These are phyloP conservation scores for Coptodon bakossiorum DNA, from an alignment of 2,113 vertebrate species.

Conservation along the genomic window DNA sequence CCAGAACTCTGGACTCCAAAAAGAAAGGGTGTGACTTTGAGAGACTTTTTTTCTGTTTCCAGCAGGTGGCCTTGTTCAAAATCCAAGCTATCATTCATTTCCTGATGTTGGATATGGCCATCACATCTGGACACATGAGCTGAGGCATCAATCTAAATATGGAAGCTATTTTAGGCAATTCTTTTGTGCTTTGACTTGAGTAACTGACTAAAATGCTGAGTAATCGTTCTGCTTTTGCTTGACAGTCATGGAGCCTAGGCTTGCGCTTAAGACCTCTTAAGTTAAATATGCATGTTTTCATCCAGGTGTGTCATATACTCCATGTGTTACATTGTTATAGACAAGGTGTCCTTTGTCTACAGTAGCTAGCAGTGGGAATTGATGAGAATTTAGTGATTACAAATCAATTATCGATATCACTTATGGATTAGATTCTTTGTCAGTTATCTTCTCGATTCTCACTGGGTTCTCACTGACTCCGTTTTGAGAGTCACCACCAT, in stretches of 20 bases:
- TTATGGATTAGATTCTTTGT: background rate
- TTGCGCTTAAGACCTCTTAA: background rate
- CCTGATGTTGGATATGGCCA: background rate
- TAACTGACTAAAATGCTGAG: slow-evolving; percentile 1
- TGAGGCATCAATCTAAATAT: slow-evolving; percentile 6
- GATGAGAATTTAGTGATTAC: background rate
- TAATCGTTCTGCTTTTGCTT: background rate
- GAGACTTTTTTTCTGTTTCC: background rate
- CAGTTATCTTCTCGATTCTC: background rate
- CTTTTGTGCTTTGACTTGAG: background rate
- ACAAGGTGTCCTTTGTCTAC: background rate
- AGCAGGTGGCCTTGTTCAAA: slow-evolving; percentile 8
- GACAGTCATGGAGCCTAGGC: background rate
- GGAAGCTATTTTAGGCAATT: slow-evolving; percentile 3
- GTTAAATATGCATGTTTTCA: background rate
- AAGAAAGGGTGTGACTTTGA: background rate
- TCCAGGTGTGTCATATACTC: background rate
- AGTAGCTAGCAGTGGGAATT: background rate
- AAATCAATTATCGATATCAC: background rate
- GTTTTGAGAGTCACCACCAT: background rate
- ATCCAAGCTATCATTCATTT: slow-evolving; percentile 41
- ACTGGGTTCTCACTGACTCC: background rate
- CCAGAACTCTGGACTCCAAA: background rate
- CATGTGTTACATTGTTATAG: background rate
- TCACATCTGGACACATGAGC: slow-evolving; percentile 31